Evolutionary conservation across 2,888 invertebrate genomes (phyloP), one percentile per base, ranked within the genome.

Genomic region (Coleophora flavipennella): DNA sequence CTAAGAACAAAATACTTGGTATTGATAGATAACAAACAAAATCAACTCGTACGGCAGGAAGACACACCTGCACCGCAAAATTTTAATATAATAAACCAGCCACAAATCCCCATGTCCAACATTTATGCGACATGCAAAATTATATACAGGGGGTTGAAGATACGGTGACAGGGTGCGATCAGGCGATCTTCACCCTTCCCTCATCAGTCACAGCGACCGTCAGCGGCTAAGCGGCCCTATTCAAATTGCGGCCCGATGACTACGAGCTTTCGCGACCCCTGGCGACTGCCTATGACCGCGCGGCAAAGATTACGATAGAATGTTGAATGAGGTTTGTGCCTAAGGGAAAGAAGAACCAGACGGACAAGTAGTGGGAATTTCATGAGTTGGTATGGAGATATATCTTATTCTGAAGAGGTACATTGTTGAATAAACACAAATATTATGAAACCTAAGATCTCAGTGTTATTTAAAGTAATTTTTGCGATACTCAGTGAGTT

Each of bases 211-310:
- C 80, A 60, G 60, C 69, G 60, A 66, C 56, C 71, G 75, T 75
- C 76, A 73, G 63, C 70, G 71, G 75, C 80, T 78, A 80, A 81
- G 81, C 80, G 83, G 73, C 75, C 81, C 64, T 77, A 84, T 83
- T 84, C 84, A 84, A 84, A 84, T 84, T 84, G 76, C 78, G 70
- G 67, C 64, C 70, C 74, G 76, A 83, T 84, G 84, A 84, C 84
- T 76, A 56, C 70, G 78, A 77, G 80, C 77, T 83, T 83, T 81
- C 73, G 64, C 72, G 67, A 76, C 78, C 83, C 81, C 71, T 69
- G 73, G 66, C 68, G 73, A 29, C 29, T 70, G 63, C 64, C 71
- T 71, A 62, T 68, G 68, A 65, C 57, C 70, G 57, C 58, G 41
- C 39, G 40, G n/a, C 70, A 43, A 12, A 40, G 43, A 43, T 13